Evolutionary conservation across 2,888 invertebrate species (phyloP), one percentile per base, ranked within the genome.

Genomic region (Drosophila vallismaia): DNA sequence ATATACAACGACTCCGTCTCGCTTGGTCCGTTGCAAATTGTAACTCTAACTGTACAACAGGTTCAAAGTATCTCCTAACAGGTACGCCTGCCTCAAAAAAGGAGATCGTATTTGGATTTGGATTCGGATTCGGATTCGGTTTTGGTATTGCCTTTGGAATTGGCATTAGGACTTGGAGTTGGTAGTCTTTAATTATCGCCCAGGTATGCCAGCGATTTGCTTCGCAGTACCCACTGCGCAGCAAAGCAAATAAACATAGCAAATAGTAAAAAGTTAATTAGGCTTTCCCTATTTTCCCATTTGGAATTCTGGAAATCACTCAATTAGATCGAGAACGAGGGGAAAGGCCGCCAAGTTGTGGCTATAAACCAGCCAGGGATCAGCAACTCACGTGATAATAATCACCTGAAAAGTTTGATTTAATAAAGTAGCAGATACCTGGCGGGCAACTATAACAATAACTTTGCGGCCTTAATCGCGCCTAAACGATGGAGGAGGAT

Each of bases 1-100:
- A 88, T 85, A 81, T 77, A 87, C 82, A 85, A 79, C 57, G 50
- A 57, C 46, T 44, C 36, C 58, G 42, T 40, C 70, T 58, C 49
- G 49, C 68, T 55, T 58, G 52, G 77, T 72, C 72, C 85, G 71
- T 78, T 81, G 81, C 80, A 88, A 84, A 88, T 84, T 88, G 84
- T 84, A 88, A 88, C 87, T 89, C 83, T 88, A 88, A 88, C 88
- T 86, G 89, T 88, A 89, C 89, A 88, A 87, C 89, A 89, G 88
- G 89, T 88, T 89, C 89, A 89, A 81, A 88, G 83, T 82, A 85
- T 88, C 88, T 88, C 71, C 78, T 88, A 85, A 88, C 84, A 85
- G 84, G 84, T 85, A 78, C 86, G 84, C 77, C 88, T 72, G 81
- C 80, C 75, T 74, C 57, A 33, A 57, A 68, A 42, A 69, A 69